These are phyloP conservation scores for Parochlus steinenii DNA, from an alignment of 2,888 invertebrate genomes.

Conservation along the genomic window DNA sequence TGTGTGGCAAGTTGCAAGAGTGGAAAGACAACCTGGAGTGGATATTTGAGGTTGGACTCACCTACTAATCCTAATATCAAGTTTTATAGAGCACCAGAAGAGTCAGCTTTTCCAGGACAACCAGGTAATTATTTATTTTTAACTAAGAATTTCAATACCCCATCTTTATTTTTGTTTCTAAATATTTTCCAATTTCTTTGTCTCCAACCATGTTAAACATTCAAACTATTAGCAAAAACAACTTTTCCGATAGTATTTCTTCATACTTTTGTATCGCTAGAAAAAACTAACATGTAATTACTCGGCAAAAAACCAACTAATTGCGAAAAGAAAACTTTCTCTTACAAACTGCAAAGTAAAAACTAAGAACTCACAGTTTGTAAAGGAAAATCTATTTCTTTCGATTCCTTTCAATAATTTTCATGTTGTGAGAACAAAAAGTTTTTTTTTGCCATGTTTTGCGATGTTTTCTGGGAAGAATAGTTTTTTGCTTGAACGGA, in stretches of 20 bases:
- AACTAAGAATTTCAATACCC: constrained; percentile 10
- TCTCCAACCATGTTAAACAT: background rate
- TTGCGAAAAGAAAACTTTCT: too few species aligned
- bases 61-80: constrained; percentile 67
- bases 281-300: constrained; percentile 12
- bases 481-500: background rate
- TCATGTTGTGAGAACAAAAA: too few species aligned
- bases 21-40: constrained; percentile 82
- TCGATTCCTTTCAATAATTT: too few species aligned
- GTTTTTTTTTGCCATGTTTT: constrained; percentile 2
- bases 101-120: constrained; percentile 64
- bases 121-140: constrained; percentile 38
- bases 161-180: background rate
- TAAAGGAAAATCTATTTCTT: too few species aligned
- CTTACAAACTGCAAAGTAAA: too few species aligned
- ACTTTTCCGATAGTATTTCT: background rate
- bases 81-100: constrained; percentile 68
- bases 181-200: constrained; percentile 2
- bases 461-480: too few species aligned
- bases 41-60: constrained; percentile 53
- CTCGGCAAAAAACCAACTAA: too few species aligned
- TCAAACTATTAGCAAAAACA: constrained; percentile 1
- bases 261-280: background rate
- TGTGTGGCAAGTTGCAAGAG: constrained; percentile 72
- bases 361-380: too few species aligned